A percentile compares a stretch with the other conserved stretches of the same genome.
Evolutionary conservation across 2,113 vertebrate species (phyloP).

Genomic region (Typhlomys cinereus): DNA sequence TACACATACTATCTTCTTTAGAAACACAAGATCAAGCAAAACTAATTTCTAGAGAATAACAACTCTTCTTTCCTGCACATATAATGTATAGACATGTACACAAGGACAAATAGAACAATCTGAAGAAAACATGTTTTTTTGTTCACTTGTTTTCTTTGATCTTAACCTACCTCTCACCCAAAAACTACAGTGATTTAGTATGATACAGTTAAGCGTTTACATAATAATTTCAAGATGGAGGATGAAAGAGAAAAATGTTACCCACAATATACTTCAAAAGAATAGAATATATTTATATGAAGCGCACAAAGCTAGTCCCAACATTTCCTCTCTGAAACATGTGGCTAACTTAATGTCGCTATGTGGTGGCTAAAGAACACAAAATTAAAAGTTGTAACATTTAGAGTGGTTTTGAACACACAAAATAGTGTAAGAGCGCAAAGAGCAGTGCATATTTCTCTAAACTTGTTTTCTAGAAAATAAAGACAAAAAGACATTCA

Average conservation of each 20-base stretch:
- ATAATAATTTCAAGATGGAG: constrained; percentile 82
- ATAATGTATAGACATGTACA: constrained; percentile 51
- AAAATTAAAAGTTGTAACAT: constrained; percentile 74
- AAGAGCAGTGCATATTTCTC: constrained; percentile 53
- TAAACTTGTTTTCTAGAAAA: constrained; percentile 59
- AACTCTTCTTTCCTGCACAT: constrained; percentile 26
- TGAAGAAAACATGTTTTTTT: constrained; percentile 70
- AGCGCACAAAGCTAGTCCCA: constrained; percentile 68
- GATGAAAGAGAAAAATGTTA: constrained; percentile 76
- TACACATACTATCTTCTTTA: constrained; percentile 44
- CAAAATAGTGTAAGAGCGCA: constrained; percentile 18
- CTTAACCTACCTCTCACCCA: constrained; percentile 78
- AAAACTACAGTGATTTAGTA: constrained; percentile 79
- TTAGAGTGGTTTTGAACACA: constrained; percentile 76
- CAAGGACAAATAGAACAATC: constrained; percentile 72
- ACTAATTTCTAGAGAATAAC: constrained; percentile 59
- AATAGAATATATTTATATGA: constrained; percentile 75
- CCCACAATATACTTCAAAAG: constrained; percentile 79
- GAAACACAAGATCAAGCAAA: constrained; percentile 40
- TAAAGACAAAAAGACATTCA: constrained; percentile 45
- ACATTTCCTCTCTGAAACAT: constrained; percentile 76
- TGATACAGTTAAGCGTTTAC: constrained; percentile 79
- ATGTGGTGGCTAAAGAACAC: constrained; percentile 64
- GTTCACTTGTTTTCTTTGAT: constrained; percentile 76
- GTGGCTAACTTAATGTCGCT: constrained; percentile 75